These are phyloP conservation scores for Tenebrio molitor DNA, from an alignment of 1,140 invertebrate genomes.

Conservation along the genomic window DNA sequence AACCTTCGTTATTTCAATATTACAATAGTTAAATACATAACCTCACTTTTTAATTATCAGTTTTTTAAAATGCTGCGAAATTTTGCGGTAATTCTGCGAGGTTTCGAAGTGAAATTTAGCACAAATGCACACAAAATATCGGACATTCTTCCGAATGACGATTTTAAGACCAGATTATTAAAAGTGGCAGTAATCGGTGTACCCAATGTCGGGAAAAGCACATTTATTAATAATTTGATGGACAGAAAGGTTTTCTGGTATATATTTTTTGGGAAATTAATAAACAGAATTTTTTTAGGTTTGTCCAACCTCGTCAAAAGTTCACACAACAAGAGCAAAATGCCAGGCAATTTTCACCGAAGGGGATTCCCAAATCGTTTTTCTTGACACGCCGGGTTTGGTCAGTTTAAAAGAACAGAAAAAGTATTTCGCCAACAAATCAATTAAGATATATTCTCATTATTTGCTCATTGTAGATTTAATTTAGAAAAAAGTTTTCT, in stretches of 20 bases:
- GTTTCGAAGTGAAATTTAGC: constrained; percentile 21
- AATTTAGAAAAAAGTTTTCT: constrained; percentile 77
- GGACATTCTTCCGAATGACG: constrained; percentile 2
- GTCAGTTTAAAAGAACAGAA: constrained; percentile 76
- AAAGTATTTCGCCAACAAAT: too few relatives aligned
- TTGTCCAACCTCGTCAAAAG: constrained; percentile 88
- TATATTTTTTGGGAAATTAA: not conserved
- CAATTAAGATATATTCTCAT: constrained; percentile 27
- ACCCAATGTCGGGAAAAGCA: constrained; percentile 96
- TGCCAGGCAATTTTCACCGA: constrained; percentile 80
- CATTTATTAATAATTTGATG: constrained; percentile 89
- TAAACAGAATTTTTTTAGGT: constrained; percentile 74
- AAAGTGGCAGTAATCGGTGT: constrained; percentile 90
- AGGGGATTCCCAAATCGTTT: constrained; percentile 86
- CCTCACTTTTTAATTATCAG: too few relatives aligned
- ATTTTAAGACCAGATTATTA: constrained; percentile 70
- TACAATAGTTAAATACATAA: constrained; percentile 26
- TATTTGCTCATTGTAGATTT: constrained; percentile 69
- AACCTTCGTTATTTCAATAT: too few relatives aligned
- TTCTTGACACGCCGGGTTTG: constrained; percentile 90
- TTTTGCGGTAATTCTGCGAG: constrained; percentile 15
- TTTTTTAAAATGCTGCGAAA: constrained; percentile 28
- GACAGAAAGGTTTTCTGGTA: constrained; percentile 78
- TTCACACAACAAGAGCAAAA: constrained; percentile 88
- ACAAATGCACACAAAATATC: not conserved